A percentile compares a stretch with the other conserved stretches of the same genome.
phyloP scores from a whole-genome alignment of 2,888 invertebrate species.

The Merodon equestris region DNA sequence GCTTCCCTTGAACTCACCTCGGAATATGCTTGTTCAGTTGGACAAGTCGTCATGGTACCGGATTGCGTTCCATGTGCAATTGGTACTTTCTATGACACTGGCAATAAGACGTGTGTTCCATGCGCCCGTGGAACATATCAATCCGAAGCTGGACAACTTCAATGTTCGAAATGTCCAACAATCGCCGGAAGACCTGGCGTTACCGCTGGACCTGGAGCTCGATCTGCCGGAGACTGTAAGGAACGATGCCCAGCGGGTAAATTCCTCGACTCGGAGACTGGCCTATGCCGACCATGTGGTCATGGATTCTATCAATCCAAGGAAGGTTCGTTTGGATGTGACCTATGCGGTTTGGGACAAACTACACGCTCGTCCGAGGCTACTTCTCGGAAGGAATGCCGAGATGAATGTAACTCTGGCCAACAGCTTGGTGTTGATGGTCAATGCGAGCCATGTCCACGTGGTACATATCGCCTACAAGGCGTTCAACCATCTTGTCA shows the following conservation, averaged over 20 bases:
- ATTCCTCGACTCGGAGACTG: constrained; percentile 93
- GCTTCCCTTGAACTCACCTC: constrained; percentile 92
- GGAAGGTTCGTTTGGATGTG: constrained; percentile 93
- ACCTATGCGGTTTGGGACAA: constrained; percentile 92
- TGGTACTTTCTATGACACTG: constrained; percentile 90
- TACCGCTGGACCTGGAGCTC: constrained; percentile 91
- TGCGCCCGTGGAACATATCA: constrained; percentile 96
- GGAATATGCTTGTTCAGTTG: constrained; percentile 94
- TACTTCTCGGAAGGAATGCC: constrained; percentile 90
- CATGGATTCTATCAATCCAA: constrained; percentile 95
- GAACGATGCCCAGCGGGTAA: constrained; percentile 96
- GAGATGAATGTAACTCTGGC: constrained; percentile 90
- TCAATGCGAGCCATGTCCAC: constrained; percentile 94
- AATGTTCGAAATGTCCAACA: constrained; percentile 93
- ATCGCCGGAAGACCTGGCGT: constrained; percentile 95
- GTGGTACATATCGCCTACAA: constrained; percentile 91
- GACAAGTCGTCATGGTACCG: constrained; percentile 95
- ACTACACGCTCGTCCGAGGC: constrained; percentile 95
- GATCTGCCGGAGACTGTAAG: constrained; percentile 93
- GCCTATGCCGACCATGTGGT: constrained; percentile 94
- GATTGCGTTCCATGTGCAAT: constrained; percentile 96
- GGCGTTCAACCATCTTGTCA: constrained; percentile 94
- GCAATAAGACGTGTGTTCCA: constrained; percentile 87
- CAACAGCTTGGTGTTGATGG: constrained; percentile 92
- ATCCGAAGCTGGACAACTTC: constrained; percentile 93